Evolutionary conservation across 2,888 invertebrate species (phyloP).

Genomic region (Brachypterus glaber): DNA sequence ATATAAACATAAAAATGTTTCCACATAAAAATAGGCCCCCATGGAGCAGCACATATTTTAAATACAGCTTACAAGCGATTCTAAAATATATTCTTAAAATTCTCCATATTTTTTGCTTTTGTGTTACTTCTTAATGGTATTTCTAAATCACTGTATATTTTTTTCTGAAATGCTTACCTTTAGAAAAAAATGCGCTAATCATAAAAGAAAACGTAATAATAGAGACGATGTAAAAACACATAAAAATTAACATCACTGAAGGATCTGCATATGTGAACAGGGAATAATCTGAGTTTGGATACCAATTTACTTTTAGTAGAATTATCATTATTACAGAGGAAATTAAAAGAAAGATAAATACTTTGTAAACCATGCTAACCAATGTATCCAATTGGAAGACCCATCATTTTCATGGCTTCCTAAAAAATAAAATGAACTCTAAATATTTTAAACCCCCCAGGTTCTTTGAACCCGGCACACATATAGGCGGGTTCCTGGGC

Average conservation of each 20-base stretch:
- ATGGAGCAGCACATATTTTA: too few relatives aligned
- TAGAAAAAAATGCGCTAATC: slow-evolving; percentile 12
- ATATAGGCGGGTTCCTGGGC: too few relatives aligned
- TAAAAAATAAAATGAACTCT: slow-evolving; percentile 1
- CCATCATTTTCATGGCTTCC: slow-evolving; percentile 17
- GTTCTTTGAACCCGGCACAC: too few relatives aligned
- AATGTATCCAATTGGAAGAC: slow-evolving; percentile 13
- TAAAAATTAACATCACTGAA: slow-evolving; percentile 9
- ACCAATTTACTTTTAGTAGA: slow-evolving; percentile 8
- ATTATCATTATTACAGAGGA: slow-evolving; percentile 9
- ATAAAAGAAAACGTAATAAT: slow-evolving; percentile 12
- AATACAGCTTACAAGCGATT: too few relatives aligned
- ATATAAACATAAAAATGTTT: too few relatives aligned
- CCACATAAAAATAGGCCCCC: too few relatives aligned
- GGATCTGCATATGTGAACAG: slow-evolving; percentile 8
- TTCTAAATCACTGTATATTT: too few relatives aligned
- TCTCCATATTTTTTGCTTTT: too few relatives aligned
- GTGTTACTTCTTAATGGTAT: background rate
- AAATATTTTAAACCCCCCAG: too few relatives aligned
- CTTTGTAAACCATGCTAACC: slow-evolving; percentile 13
- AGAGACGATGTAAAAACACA: slow-evolving; percentile 7
- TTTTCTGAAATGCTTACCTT: too few relatives aligned
- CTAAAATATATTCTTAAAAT: too few relatives aligned
- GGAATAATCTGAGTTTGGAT: slow-evolving; percentile 1
- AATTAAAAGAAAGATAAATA: slow-evolving; percentile 10